Percentiles rank a stretch among this genome's conserved stretches.
These are phyloP conservation scores for Tetheella fluctuosa DNA, from an alignment of 2,888 invertebrate genomes.

Conservation along the genomic window DNA sequence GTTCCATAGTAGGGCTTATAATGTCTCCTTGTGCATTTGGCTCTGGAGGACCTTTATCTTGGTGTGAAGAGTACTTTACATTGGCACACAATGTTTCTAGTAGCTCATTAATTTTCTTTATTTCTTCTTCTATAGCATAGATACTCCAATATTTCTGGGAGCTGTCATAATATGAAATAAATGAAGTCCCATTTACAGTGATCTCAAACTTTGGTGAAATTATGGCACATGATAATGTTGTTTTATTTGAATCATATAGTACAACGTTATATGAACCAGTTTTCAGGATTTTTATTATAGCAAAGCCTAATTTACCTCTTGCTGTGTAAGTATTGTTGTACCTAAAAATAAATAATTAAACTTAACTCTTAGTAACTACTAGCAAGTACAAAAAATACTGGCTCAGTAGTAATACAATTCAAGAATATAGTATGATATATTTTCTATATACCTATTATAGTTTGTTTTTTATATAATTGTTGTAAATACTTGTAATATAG, in stretches of 20 bases:
- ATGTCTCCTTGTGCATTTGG: conserved; percentile 23
- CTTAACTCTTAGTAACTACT: not conserved
- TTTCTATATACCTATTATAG: no score
- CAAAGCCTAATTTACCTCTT: conserved; percentile 73
- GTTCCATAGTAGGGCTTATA: conserved; percentile 19
- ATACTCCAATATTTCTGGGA: conserved; percentile 68
- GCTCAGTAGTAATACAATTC: no score
- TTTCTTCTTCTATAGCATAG: conserved; percentile 56
- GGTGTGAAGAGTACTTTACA: conserved; percentile 42
- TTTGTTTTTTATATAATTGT: no score
- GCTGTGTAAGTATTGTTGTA: conserved; percentile 54
- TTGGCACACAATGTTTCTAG: conserved; percentile 50
- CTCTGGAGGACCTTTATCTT: conserved; percentile 39
- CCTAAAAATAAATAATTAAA: conserved; percentile 43
- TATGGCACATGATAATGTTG: conserved; percentile 60
- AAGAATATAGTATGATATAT: no score
- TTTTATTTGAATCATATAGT: conserved; percentile 71
- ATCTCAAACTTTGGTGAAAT: conserved; percentile 54
- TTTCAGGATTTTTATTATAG: conserved; percentile 62
- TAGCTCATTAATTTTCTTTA: conserved; percentile 52
- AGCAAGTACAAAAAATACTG: not conserved
- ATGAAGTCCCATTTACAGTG: conserved; percentile 56
- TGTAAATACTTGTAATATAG: no score
- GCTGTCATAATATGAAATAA: conserved; percentile 70
- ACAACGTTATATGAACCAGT: conserved; percentile 56